Base-by-base conservation (phyloP, 1,140 invertebrate species). In the Drosophila kepulauana region DNA sequence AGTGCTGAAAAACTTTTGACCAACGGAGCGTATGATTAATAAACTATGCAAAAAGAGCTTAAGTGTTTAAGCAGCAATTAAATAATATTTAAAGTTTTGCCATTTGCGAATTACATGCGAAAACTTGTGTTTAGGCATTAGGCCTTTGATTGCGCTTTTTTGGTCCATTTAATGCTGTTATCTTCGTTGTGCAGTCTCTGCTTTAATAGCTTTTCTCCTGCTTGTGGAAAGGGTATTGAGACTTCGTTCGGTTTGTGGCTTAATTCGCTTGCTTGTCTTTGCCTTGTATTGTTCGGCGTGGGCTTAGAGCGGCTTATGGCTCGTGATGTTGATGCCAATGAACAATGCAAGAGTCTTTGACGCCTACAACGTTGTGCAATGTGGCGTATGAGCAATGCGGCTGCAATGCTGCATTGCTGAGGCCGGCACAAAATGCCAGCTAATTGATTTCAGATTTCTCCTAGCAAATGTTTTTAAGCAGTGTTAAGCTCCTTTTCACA, bases 361-460 rank as follows among this genome's bases (percentile, higher is more conserved):
- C 43, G 43, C 43, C n/a, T 6, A 46, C 15, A 25, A 6, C 43
- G 4, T 5, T 43, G 38, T 13, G 38, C 35, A 15, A 20, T 13
- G 52, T 30, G 62, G 48, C 70, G 11, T 43, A 68, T 58, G 63
- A 66, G 58, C 62, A 72, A 72, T 72, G 69, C 62, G 61, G 49
- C 48, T 35, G 28, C 15, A 30, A 33, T 63, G 33, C 20, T 28
- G 49, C 25, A 51, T 28, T 54, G 20, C 48, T 51, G 20, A 25
- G 20, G 20, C 20, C 8, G 46, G 56, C 15, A 68, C 20, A 71
- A 61, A 68, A 52, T 56, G 65, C 7, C 46, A 72, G 62, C 74
- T 76, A 76, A 76, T 76, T 76, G 74, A 72, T 72, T 61, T 72
- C 28, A 11, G 20, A 56, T 65, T 59, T 45, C 38, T 48, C 13